Evolutionary conservation across 2,888 invertebrate genomes (phyloP).

Genomic region (Spodoptera picta): DNA sequence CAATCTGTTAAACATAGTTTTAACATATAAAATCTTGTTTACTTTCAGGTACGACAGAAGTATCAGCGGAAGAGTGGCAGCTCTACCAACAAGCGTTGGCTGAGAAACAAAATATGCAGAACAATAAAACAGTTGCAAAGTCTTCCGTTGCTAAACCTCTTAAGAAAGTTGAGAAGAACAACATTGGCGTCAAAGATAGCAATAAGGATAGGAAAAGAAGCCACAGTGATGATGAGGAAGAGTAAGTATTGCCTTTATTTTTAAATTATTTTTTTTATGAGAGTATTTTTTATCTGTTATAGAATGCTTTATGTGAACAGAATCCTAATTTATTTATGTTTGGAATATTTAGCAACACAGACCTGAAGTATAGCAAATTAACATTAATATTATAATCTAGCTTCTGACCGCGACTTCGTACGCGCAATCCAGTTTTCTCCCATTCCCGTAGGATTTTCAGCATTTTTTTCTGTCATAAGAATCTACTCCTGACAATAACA

Average conservation of each 20-base stretch:
- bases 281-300: no score
- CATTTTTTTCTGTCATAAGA: no score
- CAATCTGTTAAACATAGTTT: no score
- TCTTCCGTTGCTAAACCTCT: slow-evolving; percentile 49
- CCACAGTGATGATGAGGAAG: slow-evolving; percentile 77
- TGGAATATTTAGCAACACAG: no score
- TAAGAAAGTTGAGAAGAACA: slow-evolving; percentile 57
- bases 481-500: no score
- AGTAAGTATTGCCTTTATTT: slow-evolving; percentile 66
- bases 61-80: slow-evolving; percentile 84
- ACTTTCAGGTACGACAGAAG: slow-evolving; percentile 75
- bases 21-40: not conserved
- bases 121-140: slow-evolving; percentile 63
- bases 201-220: slow-evolving; percentile 63
- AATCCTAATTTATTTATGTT: no score
- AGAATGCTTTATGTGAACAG: not conserved
- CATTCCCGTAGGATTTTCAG: no score
- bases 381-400: no score
- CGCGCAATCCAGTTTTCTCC: no score
- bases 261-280: not conserved
- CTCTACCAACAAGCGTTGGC: slow-evolving; percentile 81
- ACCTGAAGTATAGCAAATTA: no score
- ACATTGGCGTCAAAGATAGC: slow-evolving; percentile 44
- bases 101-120: slow-evolving; percentile 74
- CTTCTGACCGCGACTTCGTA: no score